Percentiles rank a stretch among this genome's conserved stretches.
phyloP scores from a whole-genome alignment of 2,797 vertebrate species.

The Lophotriccus pileatus region DNA sequence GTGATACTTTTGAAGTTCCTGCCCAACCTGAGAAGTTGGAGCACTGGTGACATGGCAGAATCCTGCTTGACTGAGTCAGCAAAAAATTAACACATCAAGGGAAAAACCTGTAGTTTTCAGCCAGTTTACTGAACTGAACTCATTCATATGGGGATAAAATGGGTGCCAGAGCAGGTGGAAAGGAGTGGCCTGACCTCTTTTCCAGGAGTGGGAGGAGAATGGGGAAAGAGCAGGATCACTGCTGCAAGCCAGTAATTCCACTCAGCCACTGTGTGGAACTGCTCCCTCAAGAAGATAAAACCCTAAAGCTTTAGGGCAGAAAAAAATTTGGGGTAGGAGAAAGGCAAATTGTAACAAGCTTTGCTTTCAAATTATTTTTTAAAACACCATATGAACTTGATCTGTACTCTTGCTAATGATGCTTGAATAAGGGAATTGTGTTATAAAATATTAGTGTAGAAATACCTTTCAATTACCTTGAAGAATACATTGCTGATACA shows the following conservation, averaged over 20 bases:
- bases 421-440: background rate
- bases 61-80: background rate
- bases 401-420: background rate
- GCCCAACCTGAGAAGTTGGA: background rate
- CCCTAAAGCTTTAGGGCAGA: background rate
- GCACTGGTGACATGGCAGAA: background rate
- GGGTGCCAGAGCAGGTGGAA: background rate
- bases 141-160: background rate
- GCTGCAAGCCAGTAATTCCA: background rate
- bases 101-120: background rate
- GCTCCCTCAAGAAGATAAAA: background rate
- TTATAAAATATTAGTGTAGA: background rate
- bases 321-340: background rate
- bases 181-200: background rate
- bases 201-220: background rate
- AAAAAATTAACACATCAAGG: background rate
- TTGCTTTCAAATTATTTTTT: background rate
- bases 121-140: background rate
- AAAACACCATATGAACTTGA: background rate
- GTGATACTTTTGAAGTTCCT: background rate
- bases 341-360: background rate
- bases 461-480: background rate
- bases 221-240: background rate
- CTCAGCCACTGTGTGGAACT: background rate
- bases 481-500: background rate